Conservation (phyloP, 2,888 invertebrate species). For the Adelognathus sp. region DNA sequence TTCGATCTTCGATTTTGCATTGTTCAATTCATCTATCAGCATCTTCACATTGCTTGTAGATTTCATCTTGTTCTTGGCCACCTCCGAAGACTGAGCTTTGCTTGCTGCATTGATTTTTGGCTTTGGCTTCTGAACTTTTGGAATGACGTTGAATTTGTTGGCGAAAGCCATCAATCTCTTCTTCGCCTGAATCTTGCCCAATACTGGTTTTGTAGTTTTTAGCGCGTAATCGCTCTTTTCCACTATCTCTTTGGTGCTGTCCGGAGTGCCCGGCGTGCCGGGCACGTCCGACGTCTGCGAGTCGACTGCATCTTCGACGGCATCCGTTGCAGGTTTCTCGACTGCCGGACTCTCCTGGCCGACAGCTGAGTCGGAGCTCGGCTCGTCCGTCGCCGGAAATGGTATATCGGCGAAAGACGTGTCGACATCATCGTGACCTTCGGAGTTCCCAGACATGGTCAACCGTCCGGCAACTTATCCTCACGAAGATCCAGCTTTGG, state of each 20-base stretch:
- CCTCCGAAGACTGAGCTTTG: conserved; percentile 24
- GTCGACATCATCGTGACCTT: conserved; percentile 40
- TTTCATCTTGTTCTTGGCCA: conserved; percentile 46
- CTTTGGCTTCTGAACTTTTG: conserved; percentile 70
- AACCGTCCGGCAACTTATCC: conserved; percentile 2
- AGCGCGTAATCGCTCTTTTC: conserved; percentile 50
- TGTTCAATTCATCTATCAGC: conserved; percentile 59
- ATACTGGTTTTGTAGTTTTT: conserved; percentile 75
- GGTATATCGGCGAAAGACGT: conserved; percentile 32
- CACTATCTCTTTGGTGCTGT: conserved; percentile 66
- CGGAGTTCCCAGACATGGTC: conserved; percentile 48
- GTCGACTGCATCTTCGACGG: conserved; percentile 61
- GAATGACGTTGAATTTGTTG: conserved; percentile 73
- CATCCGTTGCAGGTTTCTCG: conserved; percentile 21
- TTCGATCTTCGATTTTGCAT: conserved; percentile 62
- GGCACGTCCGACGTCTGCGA: conserved; percentile 59
- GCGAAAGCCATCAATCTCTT: conserved; percentile 80
- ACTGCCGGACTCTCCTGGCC: conserved; percentile 4
- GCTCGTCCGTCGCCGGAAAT: conserved; percentile 31
- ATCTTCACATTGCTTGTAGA: conserved; percentile 49
- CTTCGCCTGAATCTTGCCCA: conserved; percentile 79
- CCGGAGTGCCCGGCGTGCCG: conserved; percentile 73
- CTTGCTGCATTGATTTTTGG: conserved; percentile 51
- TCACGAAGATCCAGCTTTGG: background rate
- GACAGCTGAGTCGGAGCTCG: background rate